Percentiles rank a stretch among this genome's conserved stretches.
Evolutionary conservation across 2,113 vertebrate genomes (phyloP).

Genomic region (Dicrurus megarhynchus): DNA sequence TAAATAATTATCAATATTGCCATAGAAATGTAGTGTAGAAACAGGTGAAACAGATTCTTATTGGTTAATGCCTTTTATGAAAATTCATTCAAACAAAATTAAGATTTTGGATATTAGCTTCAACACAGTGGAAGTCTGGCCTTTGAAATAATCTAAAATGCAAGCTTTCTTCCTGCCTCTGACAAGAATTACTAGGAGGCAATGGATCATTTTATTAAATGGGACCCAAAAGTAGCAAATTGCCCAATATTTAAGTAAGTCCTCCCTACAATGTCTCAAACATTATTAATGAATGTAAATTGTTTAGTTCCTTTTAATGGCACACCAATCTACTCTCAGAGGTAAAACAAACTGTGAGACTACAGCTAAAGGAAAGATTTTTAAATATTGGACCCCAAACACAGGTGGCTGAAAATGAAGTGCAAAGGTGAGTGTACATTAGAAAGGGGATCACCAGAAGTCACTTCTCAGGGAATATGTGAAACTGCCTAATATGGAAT

Average conservation of each 20-base stretch:
- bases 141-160: background rate
- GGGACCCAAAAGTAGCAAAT: background rate
- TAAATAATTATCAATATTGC: background rate
- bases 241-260: background rate
- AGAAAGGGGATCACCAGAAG: background rate
- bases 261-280: background rate
- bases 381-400: background rate
- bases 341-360: background rate
- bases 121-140: background rate
- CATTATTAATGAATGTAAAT: background rate
- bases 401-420: background rate
- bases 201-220: background rate
- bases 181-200: background rate
- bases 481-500: background rate
- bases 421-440: background rate
- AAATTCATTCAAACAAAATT: background rate
- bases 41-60: background rate
- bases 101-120: background rate
- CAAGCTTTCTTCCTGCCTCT: background rate
- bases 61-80: background rate
- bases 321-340: background rate
- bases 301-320: constrained; percentile 26
- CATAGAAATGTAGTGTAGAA: background rate
- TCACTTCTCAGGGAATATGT: background rate
- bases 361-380: background rate